Evolutionary conservation across 1,140 invertebrate species (phyloP), one percentile per base, ranked within the genome.

Genomic region (Drosophila nikananu): DNA sequence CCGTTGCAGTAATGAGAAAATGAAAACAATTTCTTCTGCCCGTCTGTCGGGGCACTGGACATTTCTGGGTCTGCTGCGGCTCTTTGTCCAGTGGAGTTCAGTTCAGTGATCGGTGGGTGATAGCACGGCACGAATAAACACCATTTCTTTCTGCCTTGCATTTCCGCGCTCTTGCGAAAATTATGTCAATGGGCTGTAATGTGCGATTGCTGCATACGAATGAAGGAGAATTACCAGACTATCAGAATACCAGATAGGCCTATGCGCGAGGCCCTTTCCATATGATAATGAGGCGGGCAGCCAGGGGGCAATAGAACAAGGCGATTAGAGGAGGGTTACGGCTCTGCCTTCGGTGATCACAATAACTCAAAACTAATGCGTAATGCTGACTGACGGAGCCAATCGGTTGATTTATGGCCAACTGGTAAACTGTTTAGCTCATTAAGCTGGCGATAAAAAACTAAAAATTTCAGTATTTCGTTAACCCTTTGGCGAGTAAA

Each of bases 121-220:
- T 83, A 82, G 60, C 62, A 39, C 19, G 55, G 39, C 72, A 62
- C 65, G 30, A 60, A 46, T 74, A 73, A 72, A 46, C 65, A 62
- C 65, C 77, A 86, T 81, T 74, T 78, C 68, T 75, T 39, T 70
- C 27, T 57, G 30, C n/a, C 68, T 64, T 62, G 41, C 58, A 61
- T 51, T 66, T 77, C 59, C 42, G 44, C 44, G 64, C 32, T 84
- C 70, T 89, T 81, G 86, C 74, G 67, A 81, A 86, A 82, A 77
- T 59, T 55, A 90, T 84, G 55, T 72, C 67, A 79, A 72, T 72
- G 59, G 52, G 60, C 72, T 62, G 58, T 70, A 67, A 66, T 59
- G 67, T 68, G 64, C 77, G 62, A 62, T 41, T 48, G 30, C 35
- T 57, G 42, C 57, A 63, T 62, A 70, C 46, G 21, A 57, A 57